phyloP scores from a whole-genome alignment of 1,140 invertebrate species.

The Aphelinus atriplicis region DNA sequence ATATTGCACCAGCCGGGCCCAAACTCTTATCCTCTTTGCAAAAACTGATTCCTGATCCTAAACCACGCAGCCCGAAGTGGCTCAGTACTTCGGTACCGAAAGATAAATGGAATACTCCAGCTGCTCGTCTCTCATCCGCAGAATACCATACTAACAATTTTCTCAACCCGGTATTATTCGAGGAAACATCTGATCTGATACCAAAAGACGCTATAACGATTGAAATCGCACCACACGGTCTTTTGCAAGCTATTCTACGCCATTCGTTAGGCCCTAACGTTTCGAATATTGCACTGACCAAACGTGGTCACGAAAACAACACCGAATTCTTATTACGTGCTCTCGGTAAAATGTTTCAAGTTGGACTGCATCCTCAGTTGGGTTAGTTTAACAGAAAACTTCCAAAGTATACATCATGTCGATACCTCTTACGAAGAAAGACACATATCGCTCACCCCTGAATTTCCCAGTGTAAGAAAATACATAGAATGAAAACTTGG shows the following conservation, averaged over 20 bases:
- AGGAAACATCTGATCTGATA: slow-evolving; percentile 81
- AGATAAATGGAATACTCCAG: slow-evolving; percentile 75
- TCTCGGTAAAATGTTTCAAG: slow-evolving; percentile 76
- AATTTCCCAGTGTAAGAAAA: too few relatives aligned
- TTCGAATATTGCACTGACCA: slow-evolving; percentile 82
- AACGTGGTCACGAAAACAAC: slow-evolving; percentile 78
- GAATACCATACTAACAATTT: slow-evolving; percentile 96
- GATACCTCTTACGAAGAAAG: too few relatives aligned
- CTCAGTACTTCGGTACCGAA: slow-evolving; percentile 87
- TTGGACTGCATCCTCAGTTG: slow-evolving; percentile 72
- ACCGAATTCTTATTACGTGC: slow-evolving; percentile 76
- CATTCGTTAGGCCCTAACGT: slow-evolving; percentile 68
- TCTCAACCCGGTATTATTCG: slow-evolving; percentile 84
- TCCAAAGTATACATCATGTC: not conserved
- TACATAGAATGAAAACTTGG: too few relatives aligned
- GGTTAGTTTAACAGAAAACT: slow-evolving; percentile 4
- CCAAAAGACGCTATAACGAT: slow-evolving; percentile 83
- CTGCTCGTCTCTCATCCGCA: slow-evolving; percentile 79
- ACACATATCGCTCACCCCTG: too few relatives aligned
- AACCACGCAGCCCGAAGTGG: slow-evolving; percentile 82
- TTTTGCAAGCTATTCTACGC: slow-evolving; percentile 75
- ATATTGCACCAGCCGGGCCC: slow-evolving; percentile 72
- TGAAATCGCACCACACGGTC: slow-evolving; percentile 86
- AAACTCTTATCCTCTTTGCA: slow-evolving; percentile 76
- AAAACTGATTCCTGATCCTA: slow-evolving; percentile 76